Percentiles rank a stretch among this genome's conserved stretches.
These are phyloP conservation scores for Asobara japonica DNA, from an alignment of 1,140 invertebrate genomes.

Conservation along the genomic window DNA sequence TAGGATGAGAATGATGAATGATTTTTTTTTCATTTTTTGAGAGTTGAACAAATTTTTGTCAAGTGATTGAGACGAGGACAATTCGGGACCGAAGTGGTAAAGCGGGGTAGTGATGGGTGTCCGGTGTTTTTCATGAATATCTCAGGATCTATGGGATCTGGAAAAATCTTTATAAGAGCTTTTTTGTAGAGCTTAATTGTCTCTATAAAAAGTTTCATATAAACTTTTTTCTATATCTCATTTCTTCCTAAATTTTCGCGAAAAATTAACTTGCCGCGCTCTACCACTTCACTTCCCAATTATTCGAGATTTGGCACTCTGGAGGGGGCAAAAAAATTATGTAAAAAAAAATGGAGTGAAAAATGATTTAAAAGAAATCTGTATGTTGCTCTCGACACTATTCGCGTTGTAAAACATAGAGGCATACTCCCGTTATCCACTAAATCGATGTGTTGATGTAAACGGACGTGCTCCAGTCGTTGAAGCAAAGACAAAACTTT, in stretches of 20 bases:
- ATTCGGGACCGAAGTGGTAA: slow-evolving; percentile 33
- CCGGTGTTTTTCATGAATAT: too few relatives aligned
- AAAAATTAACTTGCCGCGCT: too few relatives aligned
- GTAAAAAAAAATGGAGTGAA: background rate
- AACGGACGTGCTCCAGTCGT: slow-evolving; percentile 51
- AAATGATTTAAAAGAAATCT: slow-evolving; percentile 18
- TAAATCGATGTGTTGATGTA: slow-evolving; percentile 62
- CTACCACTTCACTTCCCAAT: too few relatives aligned
- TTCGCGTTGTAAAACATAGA: slow-evolving; percentile 58
- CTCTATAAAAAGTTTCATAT: too few relatives aligned
- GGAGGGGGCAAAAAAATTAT: background rate
- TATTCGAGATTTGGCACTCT: too few relatives aligned
- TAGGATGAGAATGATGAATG: slow-evolving; percentile 48
- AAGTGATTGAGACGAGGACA: slow-evolving; percentile 27
- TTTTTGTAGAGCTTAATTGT: too few relatives aligned
- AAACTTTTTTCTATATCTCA: too few relatives aligned
- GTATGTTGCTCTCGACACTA: slow-evolving; percentile 40
- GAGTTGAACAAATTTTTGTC: slow-evolving; percentile 33
- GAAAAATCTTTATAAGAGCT: too few relatives aligned
- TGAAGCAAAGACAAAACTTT: slow-evolving; percentile 28
- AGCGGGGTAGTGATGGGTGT: too few relatives aligned
- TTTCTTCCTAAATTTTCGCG: too few relatives aligned
- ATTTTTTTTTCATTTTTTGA: slow-evolving; percentile 28
- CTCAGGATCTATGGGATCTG: too few relatives aligned
- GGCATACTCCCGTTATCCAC: slow-evolving; percentile 55